Base-by-base conservation (phyloP, 2,888 invertebrate genomes). In the Yponomeuta sedellus region DNA sequence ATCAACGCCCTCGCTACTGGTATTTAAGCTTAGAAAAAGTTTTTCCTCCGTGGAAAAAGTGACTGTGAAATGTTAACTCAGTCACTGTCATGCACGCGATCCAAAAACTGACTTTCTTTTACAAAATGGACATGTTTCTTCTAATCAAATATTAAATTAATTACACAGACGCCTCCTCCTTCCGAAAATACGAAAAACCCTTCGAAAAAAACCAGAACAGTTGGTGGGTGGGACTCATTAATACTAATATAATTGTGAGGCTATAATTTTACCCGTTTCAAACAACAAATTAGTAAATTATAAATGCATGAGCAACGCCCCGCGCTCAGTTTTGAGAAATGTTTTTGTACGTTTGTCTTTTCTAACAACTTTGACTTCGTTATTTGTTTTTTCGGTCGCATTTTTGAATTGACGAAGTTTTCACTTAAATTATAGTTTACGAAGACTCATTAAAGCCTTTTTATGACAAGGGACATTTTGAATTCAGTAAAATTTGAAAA, bases 231-330 rank as follows among this genome's bases (percentile, higher is more conserved):
- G 79, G 72, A 70, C 82, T 86, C 83, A 87, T 89, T 87, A 88
- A 87, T 89, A 88, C 83, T 88, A 86, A 90, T 86, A 85, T 89
- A 88, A 88, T 88, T 87, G 83, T 80, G 80, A 81, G 78, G 73
- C 80, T 88, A 81, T 88, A 87, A 88, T 88, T 88, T 87, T 77
- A 82, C 78, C 80, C 79, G 77, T 78, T 83, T 85, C 80, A 84
- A 89, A 86, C 88, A 89, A 89, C 86, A 85, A 86, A 90, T 90
- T 89, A 89, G 86, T 85, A 76, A 80, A 88, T 90, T 83, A 90
- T 81, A 78, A 88, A 90, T 90, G 89, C 82, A 90, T 84, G 86
- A 80, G 84, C 22, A 69, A 77, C 89, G 88, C 90, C 90, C 81
- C 74, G 72, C 71, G 77, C 77, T 80, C 81, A 80, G 82, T 83